These are phyloP conservation scores for Anneissia japonica DNA, from an alignment of 35 echinoderm and acorn worm species.

Conservation along the genomic window DNA sequence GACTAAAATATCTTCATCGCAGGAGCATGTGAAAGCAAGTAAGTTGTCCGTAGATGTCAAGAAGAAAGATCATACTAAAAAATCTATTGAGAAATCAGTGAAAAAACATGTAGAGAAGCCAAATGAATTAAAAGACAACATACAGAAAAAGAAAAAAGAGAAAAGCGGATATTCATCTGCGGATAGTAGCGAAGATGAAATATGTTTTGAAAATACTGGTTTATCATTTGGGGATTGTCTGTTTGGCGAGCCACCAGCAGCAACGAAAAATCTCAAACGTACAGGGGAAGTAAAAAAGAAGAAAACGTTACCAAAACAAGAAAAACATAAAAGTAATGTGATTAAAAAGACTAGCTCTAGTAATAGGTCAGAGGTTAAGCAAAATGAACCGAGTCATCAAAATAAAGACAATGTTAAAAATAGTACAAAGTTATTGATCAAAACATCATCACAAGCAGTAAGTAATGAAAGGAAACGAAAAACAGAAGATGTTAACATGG, in stretches of 20 bases:
- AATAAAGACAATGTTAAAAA: too few species aligned
- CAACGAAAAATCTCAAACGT: conserved; percentile 12
- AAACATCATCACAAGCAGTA: neutral
- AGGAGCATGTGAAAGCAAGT: neutral
- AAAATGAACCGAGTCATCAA: too few species aligned
- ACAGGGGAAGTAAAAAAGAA: neutral
- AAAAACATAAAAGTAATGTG: too few species aligned
- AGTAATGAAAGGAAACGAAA: neutral
- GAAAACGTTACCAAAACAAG: neutral
- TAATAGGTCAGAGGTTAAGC: too few species aligned
- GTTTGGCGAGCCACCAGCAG: neutral
- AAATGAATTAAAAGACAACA: neutral
- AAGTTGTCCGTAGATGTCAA: neutral
- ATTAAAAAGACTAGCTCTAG: too few species aligned
- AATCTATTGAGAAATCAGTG: neutral
- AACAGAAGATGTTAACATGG: neutral
- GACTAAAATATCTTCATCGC: neutral
- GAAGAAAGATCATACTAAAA: neutral
- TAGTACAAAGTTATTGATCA: neutral
- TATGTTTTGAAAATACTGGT: conserved; percentile 36
- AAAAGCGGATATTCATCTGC: neutral
- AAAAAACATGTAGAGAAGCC: neutral
- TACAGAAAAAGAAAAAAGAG: conserved; percentile 13
- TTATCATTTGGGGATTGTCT: conserved; percentile 59
- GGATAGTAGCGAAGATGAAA: neutral